Base-by-base conservation (phyloP, 2,888 invertebrate genomes). In the Oligia strigilis region DNA sequence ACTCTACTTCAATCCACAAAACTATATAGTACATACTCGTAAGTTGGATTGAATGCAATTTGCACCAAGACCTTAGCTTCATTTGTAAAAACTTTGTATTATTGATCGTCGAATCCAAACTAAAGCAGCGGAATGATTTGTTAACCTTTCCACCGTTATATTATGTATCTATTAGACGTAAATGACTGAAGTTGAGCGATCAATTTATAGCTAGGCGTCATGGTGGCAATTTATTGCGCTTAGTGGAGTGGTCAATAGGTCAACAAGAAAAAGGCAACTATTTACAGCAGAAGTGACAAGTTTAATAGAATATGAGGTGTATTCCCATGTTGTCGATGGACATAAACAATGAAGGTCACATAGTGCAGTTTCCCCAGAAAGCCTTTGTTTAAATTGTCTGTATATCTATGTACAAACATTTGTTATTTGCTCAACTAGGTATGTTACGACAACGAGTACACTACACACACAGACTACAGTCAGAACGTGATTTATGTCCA, bases 161-260 rank as follows among this genome's bases (percentile, higher is more conserved):
- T 60, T 46, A 78, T 46, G 43, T 60, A 66, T 40, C 17, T 46
- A 66, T 55, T 83, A 66, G 65, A 83, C 43, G 58, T 77, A 43
- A 81, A 84, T 49, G 40, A 80, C 69, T 58, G 17, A 84, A 80
- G 84, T 84, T 82, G 84, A 74, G 62, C 74, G 17, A 46, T 46
- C 80, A 84, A 80, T 84, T 84, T 80, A 84, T 58, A 60, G 73
- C 14, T 46, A 43, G 17, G 62, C 82, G 64, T 70, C 80, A 64
- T 74, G 36, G 36, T 52, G 58, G 80, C 58, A 60, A 74, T 80
- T 74, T 80, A 84, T 65, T 80, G 80, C 64, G 69, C 46, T 58
- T 46, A 74, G 80, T 74, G 23, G 14, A 65, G 17, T 69, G 69
- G 80, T 84, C 84, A 82, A 74, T 36, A 17, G 74, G 82, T 82